Evolutionary conservation across 2,113 vertebrate species (phyloP).

Genomic region (Odontesthes bonariensis): DNA sequence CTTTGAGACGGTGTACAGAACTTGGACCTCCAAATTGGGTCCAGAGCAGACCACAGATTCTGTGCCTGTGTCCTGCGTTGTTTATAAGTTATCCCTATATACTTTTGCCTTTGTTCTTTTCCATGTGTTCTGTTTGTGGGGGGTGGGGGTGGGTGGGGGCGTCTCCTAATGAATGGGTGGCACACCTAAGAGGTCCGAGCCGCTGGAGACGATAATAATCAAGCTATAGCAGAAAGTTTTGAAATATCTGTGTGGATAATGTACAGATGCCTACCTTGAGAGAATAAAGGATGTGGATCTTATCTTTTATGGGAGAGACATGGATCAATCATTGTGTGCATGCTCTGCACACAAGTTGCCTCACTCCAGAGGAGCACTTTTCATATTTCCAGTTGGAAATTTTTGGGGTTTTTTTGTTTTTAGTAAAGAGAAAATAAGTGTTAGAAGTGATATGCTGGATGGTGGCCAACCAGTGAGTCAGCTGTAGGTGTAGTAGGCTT

Average conservation of each 20-base stretch:
- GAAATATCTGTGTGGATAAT: slow-evolving; percentile 77
- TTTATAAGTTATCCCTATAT: slow-evolving; percentile 34
- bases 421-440: slow-evolving; percentile 60
- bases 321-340: slow-evolving; percentile 83
- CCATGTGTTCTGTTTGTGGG: slow-evolving; percentile 48
- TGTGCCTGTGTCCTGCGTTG: slow-evolving; percentile 46
- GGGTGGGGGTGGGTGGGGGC: slow-evolving; percentile 48
- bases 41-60: slow-evolving; percentile 45
- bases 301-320: slow-evolving; percentile 75
- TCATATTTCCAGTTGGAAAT: slow-evolving; percentile 71
- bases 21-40: slow-evolving; percentile 15
- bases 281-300: slow-evolving; percentile 76
- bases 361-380: slow-evolving; percentile 84
- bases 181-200: slow-evolving; percentile 81
- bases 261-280: slow-evolving; percentile 79
- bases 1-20: slow-evolving; percentile 54
- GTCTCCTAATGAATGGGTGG: slow-evolving; percentile 78
- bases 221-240: slow-evolving; percentile 76
- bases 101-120: neutral
- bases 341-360: slow-evolving; percentile 73
- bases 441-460: slow-evolving; percentile 44
- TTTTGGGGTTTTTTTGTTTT: slow-evolving; percentile 37
- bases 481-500: neutral
- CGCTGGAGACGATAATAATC: slow-evolving; percentile 86
- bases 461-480: slow-evolving; percentile 20